These are phyloP conservation scores for Palythoa grandis DNA, from an alignment of 92 coral and sea anemone genomes.

Conservation along the genomic window DNA sequence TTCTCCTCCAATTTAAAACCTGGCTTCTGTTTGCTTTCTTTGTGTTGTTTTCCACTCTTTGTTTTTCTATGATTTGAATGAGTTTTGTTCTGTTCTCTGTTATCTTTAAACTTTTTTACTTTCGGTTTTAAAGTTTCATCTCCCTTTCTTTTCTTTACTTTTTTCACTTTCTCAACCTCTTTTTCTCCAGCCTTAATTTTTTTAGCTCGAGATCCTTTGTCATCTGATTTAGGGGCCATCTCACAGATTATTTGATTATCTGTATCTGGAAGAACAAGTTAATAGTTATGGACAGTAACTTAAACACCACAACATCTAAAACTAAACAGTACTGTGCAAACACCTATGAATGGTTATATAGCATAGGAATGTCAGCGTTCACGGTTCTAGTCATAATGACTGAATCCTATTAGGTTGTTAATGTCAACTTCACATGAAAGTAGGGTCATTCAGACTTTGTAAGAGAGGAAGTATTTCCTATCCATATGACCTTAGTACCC, in stretches of 20 bases:
- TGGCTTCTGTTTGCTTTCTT: background rate
- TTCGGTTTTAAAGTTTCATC: slow-evolving; percentile 38
- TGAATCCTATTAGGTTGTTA: no score
- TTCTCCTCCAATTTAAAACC: background rate
- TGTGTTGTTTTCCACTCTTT: background rate
- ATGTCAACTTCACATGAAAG: no score
- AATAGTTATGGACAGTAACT: no score
- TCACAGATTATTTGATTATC: background rate
- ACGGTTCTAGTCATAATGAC: no score
- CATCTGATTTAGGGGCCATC: background rate
- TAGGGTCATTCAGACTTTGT: no score
- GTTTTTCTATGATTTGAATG: background rate
- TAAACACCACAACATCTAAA: no score
- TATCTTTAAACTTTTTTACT: slow-evolving; percentile 45
- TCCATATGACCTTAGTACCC: no score
- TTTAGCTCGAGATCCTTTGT: slow-evolving; percentile 2
- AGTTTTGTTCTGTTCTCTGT: slow-evolving; percentile 1
- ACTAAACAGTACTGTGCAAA: no score
- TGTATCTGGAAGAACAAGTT: background rate
- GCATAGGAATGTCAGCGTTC: no score
- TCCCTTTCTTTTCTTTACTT: slow-evolving; percentile 30
- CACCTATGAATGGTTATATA: no score
- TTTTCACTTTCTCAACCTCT: slow-evolving; percentile 53
- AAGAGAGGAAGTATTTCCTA: no score
- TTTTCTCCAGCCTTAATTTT: slow-evolving; percentile 40